A percentile compares a stretch with the other conserved stretches of the same genome.
Conservation (phyloP, 2,113 vertebrate species). For the Balaeniceps rex region DNA sequence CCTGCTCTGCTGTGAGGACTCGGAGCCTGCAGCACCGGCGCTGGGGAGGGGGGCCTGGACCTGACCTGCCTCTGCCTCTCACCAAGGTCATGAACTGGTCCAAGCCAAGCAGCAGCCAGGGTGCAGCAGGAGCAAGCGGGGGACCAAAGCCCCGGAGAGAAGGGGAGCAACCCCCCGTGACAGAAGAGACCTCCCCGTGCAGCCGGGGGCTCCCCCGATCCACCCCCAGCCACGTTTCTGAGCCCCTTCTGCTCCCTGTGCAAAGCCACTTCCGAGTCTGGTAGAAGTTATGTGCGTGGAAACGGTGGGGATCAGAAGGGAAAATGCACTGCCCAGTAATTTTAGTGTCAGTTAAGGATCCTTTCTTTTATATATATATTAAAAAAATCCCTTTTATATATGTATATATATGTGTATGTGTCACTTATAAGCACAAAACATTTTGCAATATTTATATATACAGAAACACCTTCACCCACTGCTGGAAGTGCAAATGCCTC, state of each 20-base stretch:
- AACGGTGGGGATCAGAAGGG: not conserved
- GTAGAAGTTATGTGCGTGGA: not conserved
- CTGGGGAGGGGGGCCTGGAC: not conserved
- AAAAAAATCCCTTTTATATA: not conserved
- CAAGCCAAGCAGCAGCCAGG: not conserved
- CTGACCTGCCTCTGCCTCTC: not conserved
- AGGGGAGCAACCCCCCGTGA: not conserved
- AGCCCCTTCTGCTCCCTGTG: not conserved
- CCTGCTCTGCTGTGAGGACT: not conserved
- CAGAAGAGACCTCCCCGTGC: not conserved
- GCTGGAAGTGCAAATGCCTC: not conserved
- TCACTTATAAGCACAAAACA: not conserved
- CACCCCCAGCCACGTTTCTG: accelerated
- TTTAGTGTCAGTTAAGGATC: slow-evolving; percentile 19
- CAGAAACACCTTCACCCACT: not conserved
- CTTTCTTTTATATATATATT: not conserved
- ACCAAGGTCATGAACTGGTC: accelerated
- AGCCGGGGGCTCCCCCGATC: not conserved
- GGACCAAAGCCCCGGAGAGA: accelerated
- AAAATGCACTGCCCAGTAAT: not conserved
- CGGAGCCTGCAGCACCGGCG: accelerated
- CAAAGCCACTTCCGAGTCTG: not conserved
- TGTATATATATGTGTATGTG: not conserved
- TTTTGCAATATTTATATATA: not conserved
- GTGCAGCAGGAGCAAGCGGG: not conserved